phyloP scores from a whole-genome alignment of 2,113 vertebrate genomes.

The Cheirogaleus medius region DNA sequence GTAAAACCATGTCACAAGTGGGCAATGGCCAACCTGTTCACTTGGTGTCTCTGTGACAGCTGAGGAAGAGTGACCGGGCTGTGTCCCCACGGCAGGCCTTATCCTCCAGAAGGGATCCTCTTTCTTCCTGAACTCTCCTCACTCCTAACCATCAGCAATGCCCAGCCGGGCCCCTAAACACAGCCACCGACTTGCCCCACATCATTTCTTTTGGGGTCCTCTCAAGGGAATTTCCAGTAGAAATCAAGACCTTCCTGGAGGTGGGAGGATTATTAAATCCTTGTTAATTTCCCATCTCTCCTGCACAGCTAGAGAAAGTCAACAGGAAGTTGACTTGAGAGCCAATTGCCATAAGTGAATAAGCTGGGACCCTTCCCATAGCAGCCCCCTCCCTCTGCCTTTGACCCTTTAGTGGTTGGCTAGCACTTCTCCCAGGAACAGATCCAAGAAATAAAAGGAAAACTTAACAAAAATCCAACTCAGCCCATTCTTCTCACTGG shows the following conservation, averaged over 20 bases:
- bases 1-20: neutral
- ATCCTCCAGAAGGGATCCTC: neutral
- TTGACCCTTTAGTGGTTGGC: neutral
- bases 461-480: neutral
- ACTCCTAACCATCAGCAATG: neutral
- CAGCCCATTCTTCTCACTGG: neutral
- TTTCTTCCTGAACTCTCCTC: neutral
- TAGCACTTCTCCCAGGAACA: neutral
- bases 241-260: neutral
- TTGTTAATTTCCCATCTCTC: neutral
- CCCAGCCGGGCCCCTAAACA: neutral
- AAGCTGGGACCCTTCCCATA: neutral
- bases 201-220: neutral
- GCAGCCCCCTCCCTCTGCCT: no score
- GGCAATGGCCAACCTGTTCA: neutral
- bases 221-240: neutral
- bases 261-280: neutral
- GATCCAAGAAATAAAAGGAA: neutral
- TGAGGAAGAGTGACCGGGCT: neutral
- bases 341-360: neutral
- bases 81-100: no score
- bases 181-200: neutral
- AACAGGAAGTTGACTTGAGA: neutral
- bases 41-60: neutral
- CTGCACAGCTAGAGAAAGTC: neutral